These are phyloP conservation scores for Oncorhynchus masou DNA, from an alignment of 2,113 vertebrate genomes.

Conservation along the genomic window DNA sequence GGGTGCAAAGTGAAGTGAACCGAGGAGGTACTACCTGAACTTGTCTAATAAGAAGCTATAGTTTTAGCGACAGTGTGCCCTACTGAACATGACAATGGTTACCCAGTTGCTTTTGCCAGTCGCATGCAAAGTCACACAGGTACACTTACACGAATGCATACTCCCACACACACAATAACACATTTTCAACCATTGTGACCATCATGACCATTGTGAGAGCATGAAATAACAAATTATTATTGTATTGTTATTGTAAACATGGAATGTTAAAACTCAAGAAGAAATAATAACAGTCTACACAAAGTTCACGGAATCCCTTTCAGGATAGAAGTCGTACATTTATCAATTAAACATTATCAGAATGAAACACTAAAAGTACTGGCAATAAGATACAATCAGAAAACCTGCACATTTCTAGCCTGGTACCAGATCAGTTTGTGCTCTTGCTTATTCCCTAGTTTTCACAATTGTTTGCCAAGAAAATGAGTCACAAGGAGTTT, in stretches of 20 bases:
- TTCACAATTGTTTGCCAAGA: no score
- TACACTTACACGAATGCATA: constrained; percentile 8
- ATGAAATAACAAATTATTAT: neutral
- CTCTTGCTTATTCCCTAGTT: no score
- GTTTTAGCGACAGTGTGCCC: no score
- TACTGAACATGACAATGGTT: no score
- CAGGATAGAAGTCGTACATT: constrained; percentile 1
- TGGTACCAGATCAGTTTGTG: no score
- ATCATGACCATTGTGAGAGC: neutral
- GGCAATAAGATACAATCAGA: constrained; percentile 16
- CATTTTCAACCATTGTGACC: neutral
- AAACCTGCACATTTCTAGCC: neutral
- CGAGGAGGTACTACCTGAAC: neutral
- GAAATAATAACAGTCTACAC: constrained; percentile 50
- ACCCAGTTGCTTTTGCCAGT: neutral
- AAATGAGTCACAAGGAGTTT: no score
- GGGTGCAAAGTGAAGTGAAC: neutral
- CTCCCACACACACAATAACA: constrained; percentile 1
- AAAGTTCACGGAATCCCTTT: constrained; percentile 29
- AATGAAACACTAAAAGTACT: constrained; percentile 13
- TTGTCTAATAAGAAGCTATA: neutral
- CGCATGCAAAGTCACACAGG: constrained; percentile 18
- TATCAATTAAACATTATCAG: neutral
- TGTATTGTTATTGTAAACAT: constrained; percentile 25
- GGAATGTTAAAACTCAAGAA: constrained; percentile 49